Conservation (phyloP, 2,113 vertebrate genomes). For the Brienomyrus brachyistius region DNA sequence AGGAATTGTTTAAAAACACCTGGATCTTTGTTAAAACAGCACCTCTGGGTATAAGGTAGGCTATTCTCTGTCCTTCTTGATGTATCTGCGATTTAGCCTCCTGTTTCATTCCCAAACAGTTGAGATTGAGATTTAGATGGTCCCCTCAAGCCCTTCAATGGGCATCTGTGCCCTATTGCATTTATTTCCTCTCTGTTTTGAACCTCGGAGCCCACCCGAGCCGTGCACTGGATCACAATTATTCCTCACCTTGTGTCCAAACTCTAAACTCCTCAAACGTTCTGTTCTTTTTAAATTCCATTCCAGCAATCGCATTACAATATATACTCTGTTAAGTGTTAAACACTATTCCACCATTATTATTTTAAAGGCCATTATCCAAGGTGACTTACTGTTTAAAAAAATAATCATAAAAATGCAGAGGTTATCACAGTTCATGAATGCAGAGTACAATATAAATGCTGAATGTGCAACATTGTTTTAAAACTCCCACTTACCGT, state of each 20-base stretch:
- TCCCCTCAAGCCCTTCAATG: not conserved
- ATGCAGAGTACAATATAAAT: not conserved
- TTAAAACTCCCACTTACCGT: not conserved
- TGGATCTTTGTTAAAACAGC: not conserved
- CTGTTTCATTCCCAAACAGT: not conserved
- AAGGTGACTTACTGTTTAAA: not conserved
- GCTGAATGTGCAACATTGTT: not conserved
- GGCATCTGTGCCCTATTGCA: not conserved
- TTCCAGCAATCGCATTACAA: not conserved
- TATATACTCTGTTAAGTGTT: not conserved
- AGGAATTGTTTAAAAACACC: not conserved
- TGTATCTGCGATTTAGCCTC: not conserved
- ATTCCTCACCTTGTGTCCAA: not conserved
- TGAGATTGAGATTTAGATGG: not conserved
- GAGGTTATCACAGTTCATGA: not conserved
- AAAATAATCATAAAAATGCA: not conserved
- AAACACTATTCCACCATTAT: not conserved
- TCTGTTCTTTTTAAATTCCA: not conserved
- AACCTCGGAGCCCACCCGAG: not conserved
- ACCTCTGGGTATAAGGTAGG: not conserved
- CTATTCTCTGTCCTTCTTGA: not conserved
- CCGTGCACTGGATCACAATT: not conserved
- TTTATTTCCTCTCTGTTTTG: not conserved
- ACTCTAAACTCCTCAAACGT: not conserved
- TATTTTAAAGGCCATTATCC: not conserved